Percentiles rank a stretch among this genome's conserved stretches.
Evolutionary conservation across 2,113 vertebrate genomes (phyloP).

Genomic region (Hystrix brachyura): DNA sequence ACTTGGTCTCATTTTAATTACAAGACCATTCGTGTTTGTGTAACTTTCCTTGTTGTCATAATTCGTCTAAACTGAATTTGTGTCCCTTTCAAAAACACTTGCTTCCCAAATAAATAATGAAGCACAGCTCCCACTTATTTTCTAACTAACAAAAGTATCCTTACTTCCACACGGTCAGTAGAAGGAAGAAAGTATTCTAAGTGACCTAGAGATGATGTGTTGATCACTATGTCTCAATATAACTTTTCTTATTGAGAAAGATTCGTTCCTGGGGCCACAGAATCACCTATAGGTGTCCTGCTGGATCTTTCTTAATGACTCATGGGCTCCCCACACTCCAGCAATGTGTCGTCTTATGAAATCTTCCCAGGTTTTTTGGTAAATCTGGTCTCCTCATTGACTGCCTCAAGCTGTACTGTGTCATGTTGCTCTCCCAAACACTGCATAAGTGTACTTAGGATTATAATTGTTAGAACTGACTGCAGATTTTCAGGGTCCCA

Average conservation of each 20-base stretch:
- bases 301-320: background rate
- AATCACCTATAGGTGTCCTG: background rate
- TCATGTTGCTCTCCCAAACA: background rate
- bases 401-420: background rate
- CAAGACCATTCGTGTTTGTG: background rate
- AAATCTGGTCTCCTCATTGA: background rate
- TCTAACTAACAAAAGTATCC: background rate
- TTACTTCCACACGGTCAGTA: background rate
- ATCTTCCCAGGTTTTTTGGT: background rate
- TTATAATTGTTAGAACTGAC: background rate
- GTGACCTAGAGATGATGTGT: background rate
- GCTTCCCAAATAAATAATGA: conserved; percentile 42
- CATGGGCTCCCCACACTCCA: background rate
- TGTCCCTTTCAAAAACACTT: conserved; percentile 47
- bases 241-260: conserved; percentile 12
- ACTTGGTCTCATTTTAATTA: conserved; percentile 26
- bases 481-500: background rate
- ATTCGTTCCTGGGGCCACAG: background rate
- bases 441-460: background rate
- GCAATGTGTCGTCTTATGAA: background rate
- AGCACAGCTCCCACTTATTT: conserved; percentile 11
- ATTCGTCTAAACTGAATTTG: background rate
- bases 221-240: conserved; percentile 5
- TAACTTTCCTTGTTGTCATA: background rate
- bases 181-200: background rate